A percentile compares a stretch with the other conserved stretches of the same genome.
Evolutionary conservation across 2,888 invertebrate species (phyloP).

Genomic region (Diabrotica balteata): DNA sequence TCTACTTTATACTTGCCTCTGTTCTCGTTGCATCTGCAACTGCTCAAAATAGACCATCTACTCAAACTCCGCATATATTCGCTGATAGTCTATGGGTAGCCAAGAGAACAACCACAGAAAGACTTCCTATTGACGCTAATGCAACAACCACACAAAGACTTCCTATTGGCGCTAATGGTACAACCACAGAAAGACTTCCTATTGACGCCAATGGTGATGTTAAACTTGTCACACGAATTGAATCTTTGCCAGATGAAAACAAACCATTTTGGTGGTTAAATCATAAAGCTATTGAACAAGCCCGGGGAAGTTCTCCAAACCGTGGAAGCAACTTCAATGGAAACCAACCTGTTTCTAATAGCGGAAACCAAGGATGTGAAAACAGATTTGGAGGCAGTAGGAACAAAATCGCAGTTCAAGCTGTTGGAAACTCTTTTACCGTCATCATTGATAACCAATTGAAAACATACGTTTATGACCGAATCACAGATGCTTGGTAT

Average conservation of each 20-base stretch:
- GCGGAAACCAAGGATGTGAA: neutral
- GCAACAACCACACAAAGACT: conserved; percentile 55
- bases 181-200: conserved; percentile 64
- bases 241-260: conserved; percentile 70
- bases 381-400: conserved; percentile 9
- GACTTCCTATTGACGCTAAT: too few species aligned
- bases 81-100: neutral
- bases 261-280: conserved; percentile 79
- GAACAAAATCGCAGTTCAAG: neutral
- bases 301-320: conserved; percentile 27
- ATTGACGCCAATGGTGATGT: conserved; percentile 72
- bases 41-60: conserved; percentile 66
- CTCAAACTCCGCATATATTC: too few species aligned
- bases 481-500: conserved; percentile 11
- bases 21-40: conserved; percentile 38
- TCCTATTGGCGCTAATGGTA: conserved; percentile 29
- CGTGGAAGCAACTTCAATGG: neutral
- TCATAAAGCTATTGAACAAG: conserved; percentile 68
- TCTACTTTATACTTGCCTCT: conserved; percentile 12
- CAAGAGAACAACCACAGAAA: conserved; percentile 64
- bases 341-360: neutral
- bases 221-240: conserved; percentile 68
- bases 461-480: conserved; percentile 22
- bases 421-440: conserved; percentile 6
- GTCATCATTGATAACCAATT: conserved; percentile 7